These are phyloP conservation scores for Paraplagusia blochii DNA, from an alignment of 2,113 vertebrate species.

Conservation along the genomic window DNA sequence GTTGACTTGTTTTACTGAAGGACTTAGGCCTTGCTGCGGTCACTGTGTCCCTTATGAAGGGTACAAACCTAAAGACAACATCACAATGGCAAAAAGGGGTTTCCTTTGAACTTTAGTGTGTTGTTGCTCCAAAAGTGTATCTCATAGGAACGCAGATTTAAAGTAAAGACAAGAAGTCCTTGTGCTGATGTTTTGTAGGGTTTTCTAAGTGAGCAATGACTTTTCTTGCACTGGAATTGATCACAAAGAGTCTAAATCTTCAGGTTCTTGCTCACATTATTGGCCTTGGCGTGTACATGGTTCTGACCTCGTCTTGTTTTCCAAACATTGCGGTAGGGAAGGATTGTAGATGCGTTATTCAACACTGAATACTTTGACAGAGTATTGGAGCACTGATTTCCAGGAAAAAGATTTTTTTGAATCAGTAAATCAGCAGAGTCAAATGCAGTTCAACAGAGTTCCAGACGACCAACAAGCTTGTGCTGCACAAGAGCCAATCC, in stretches of 20 bases:
- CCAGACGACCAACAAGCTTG: neutral
- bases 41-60: too few species aligned
- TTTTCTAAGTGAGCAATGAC: neutral
- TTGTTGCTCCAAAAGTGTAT: neutral
- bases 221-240: neutral
- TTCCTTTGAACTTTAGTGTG: neutral
- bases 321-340: conserved; percentile 13
- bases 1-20: too few species aligned
- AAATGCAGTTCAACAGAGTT: conserved; percentile 9
- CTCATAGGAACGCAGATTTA: neutral
- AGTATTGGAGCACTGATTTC: conserved; percentile 33
- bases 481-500: neutral
- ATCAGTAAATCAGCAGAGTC: conserved; percentile 49
- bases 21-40: too few species aligned
- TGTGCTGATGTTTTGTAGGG: neutral
- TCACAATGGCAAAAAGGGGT: too few species aligned
- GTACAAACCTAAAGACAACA: too few species aligned
- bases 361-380: conserved; percentile 38
- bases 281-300: neutral
- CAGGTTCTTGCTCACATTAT: neutral
- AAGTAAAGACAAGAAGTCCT: neutral
- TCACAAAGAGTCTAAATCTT: neutral
- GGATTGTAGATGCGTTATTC: conserved; percentile 33
- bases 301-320: conserved; percentile 1
- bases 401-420: conserved; percentile 46